These are phyloP conservation scores for Tetheella fluctuosa DNA, from an alignment of 2,888 invertebrate species.

Conservation along the genomic window DNA sequence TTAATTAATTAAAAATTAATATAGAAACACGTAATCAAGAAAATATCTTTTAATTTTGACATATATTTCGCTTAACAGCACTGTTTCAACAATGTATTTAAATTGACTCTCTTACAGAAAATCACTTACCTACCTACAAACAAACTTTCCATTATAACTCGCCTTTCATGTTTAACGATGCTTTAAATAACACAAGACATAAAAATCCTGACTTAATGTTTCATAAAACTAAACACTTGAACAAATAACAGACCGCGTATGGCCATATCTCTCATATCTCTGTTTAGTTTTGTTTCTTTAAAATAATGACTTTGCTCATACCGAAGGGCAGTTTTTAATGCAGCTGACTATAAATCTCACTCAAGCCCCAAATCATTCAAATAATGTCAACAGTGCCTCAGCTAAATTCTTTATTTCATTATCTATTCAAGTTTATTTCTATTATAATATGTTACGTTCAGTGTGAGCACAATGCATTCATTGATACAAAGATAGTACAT, in stretches of 20 bases:
- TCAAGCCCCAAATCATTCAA: conserved; percentile 62
- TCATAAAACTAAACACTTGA: conserved; percentile 66
- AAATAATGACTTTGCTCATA: conserved; percentile 29
- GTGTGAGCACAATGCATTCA: conserved; percentile 52
- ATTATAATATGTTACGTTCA: conserved; percentile 50
- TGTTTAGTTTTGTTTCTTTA: conserved; percentile 38
- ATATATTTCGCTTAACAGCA: conserved; percentile 18
- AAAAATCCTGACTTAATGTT: conserved; percentile 58
- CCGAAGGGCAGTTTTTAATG: conserved; percentile 26
- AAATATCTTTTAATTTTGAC: neutral
- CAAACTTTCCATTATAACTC: conserved; percentile 45
- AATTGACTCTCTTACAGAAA: conserved; percentile 26
- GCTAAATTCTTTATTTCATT: conserved; percentile 55
- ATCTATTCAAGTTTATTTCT: conserved; percentile 59
- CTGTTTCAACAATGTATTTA: neutral
- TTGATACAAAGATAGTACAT: conserved; percentile 67
- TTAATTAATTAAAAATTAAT: neutral
- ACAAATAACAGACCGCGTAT: conserved; percentile 53
- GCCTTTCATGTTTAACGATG: conserved; percentile 60
- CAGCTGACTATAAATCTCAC: conserved; percentile 65
- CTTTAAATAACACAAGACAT: conserved; percentile 59
- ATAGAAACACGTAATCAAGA: neutral
- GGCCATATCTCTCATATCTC: conserved; percentile 40
- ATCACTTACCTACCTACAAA: conserved; percentile 31
- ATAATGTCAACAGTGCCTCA: conserved; percentile 68